Conservation (phyloP, 2,797 vertebrate genomes). For the Cryptoblepharus egeriae region DNA sequence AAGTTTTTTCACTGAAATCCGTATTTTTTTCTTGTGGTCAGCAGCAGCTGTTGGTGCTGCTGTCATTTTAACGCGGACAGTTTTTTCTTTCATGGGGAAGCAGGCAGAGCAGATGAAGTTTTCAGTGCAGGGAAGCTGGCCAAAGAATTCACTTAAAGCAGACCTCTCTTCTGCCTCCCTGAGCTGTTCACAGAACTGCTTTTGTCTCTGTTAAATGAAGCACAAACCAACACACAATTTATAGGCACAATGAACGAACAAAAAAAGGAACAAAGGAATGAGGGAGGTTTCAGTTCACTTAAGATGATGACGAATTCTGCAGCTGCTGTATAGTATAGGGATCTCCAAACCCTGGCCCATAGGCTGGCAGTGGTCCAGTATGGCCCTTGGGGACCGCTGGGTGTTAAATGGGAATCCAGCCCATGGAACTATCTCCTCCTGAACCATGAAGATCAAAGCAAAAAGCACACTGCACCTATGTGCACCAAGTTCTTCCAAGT, state of each 20-base stretch:
- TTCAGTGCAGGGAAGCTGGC: slow-evolving; percentile 70
- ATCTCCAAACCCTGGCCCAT: too few species aligned
- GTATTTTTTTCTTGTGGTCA: background rate
- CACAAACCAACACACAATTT: background rate
- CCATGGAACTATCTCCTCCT: too few species aligned
- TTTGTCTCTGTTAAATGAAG: background rate
- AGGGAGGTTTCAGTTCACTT: too few species aligned
- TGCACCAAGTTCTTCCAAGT: too few species aligned
- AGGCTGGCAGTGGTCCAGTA: too few species aligned
- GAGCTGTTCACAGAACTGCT: background rate
- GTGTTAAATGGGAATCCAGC: too few species aligned
- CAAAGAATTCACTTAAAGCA: slow-evolving; percentile 58
- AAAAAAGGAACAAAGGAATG: background rate
- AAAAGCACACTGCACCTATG: too few species aligned
- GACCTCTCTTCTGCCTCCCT: slow-evolving; percentile 28
- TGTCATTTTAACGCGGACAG: accelerated
- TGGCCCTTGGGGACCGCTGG: too few species aligned
- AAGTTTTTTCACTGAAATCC: slow-evolving; percentile 70
- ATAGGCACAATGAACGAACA: background rate
- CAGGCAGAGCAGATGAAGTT: slow-evolving; percentile 75
- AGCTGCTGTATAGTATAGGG: too few species aligned
- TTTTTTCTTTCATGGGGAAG: slow-evolving; percentile 6
- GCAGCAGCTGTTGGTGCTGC: background rate
- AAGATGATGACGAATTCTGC: too few species aligned
- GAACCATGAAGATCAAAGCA: too few species aligned